Conservation (phyloP, 2,113 vertebrate species). For the Labrus mixtus region DNA sequence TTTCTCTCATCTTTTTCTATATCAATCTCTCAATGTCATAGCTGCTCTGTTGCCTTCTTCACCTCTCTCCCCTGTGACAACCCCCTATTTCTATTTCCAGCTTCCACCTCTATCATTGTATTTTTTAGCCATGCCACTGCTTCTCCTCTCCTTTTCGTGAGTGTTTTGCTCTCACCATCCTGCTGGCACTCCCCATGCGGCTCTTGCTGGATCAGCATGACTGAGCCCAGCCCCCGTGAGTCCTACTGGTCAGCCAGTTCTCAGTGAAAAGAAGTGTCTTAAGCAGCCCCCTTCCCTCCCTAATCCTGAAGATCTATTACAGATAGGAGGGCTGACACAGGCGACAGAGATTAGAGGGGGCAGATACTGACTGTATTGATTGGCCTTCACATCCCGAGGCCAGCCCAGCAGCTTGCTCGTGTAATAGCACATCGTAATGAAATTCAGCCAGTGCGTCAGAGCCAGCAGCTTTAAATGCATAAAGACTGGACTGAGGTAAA, state of each 20-base stretch:
- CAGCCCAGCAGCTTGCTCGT: conserved; percentile 70
- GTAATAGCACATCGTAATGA: conserved; percentile 82
- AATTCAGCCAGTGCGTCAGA: conserved; percentile 76
- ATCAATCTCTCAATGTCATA: conserved; percentile 47
- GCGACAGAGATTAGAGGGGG: conserved; percentile 84
- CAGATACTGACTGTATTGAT: conserved; percentile 86
- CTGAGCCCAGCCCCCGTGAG: conserved; percentile 42
- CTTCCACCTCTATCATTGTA: conserved; percentile 16
- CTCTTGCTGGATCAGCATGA: conserved; percentile 64
- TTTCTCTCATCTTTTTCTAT: conserved; percentile 34
- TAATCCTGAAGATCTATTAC: conserved; percentile 88
- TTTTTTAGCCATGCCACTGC: conserved; percentile 17
- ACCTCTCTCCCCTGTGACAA: conserved; percentile 21
- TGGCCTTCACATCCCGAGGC: conserved; percentile 76
- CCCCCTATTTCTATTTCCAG: conserved; percentile 32
- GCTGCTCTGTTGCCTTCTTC: conserved; percentile 27
- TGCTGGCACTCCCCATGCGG: conserved; percentile 58
- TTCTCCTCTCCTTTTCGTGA: conserved; percentile 22
- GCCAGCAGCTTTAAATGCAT: conserved; percentile 69
- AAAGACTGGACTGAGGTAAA: conserved; percentile 50
- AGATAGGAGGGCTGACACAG: conserved; percentile 83
- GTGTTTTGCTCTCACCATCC: conserved; percentile 30
- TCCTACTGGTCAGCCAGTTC: conserved; percentile 48
- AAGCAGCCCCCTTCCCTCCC: conserved; percentile 64
- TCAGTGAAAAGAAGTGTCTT: conserved; percentile 77